phyloP scores from a whole-genome alignment of 2,113 vertebrate genomes.

The Crotalus helleri region DNA sequence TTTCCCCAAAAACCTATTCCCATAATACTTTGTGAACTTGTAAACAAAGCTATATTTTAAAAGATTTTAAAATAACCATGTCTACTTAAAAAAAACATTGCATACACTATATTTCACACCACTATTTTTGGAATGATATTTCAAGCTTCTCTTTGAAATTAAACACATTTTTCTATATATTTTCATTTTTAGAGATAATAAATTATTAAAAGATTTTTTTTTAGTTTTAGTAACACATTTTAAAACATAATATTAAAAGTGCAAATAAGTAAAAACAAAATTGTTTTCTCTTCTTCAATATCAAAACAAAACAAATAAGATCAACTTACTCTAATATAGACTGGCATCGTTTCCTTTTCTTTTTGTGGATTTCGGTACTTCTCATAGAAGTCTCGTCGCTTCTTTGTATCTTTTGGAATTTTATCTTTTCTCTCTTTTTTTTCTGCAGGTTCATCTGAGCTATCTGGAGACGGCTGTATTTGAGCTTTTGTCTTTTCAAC shows the following conservation, averaged over 20 bases:
- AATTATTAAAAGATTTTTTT: conserved; percentile 10
- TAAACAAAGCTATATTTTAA: not conserved
- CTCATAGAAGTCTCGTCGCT: conserved; percentile 90
- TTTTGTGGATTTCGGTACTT: conserved; percentile 97
- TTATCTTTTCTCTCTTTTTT: conserved; percentile 91
- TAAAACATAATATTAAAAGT: not conserved
- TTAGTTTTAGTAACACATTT: conserved; percentile 25
- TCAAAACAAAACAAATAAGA: conserved; percentile 36
- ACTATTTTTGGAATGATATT: conserved; percentile 37
- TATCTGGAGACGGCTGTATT: conserved; percentile 76
- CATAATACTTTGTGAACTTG: not conserved
- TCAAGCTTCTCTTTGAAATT: conserved; percentile 52
- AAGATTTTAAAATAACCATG: conserved; percentile 24
- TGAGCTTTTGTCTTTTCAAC: conserved; percentile 82
- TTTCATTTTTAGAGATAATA: conserved; percentile 16
- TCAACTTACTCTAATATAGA: conserved; percentile 89
- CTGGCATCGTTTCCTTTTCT: conserved; percentile 87
- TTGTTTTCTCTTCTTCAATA: not conserved
- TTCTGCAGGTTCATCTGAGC: conserved; percentile 89
- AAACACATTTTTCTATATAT: conserved; percentile 35
- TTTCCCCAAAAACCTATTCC: not conserved
- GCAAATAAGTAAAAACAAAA: not conserved
- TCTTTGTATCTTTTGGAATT: conserved; percentile 85
- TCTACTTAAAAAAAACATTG: conserved; percentile 23
- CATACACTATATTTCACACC: conserved; percentile 36